Percentiles rank a stretch among this genome's conserved stretches.
Evolutionary conservation across 2,113 vertebrate species (phyloP).

Genomic region (Aphyosemion australe): DNA sequence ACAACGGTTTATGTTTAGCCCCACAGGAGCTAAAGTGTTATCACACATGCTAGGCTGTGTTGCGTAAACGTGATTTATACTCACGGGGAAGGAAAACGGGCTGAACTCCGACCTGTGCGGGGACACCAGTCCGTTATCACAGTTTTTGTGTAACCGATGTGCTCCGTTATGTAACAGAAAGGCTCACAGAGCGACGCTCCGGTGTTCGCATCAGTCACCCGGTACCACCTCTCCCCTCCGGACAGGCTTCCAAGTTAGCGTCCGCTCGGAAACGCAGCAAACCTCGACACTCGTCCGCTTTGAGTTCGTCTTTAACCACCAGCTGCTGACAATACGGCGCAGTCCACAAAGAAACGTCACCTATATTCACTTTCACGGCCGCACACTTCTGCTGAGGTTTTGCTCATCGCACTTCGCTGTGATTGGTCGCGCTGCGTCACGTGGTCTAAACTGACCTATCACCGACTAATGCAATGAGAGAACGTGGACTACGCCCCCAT

Average conservation of each 20-base stretch:
- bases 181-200: constrained; percentile 15
- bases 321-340: constrained; percentile 73
- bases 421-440: constrained; percentile 57
- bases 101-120: constrained; percentile 57
- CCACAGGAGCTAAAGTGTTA: background rate
- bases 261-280: background rate
- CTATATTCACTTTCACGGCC: constrained; percentile 23
- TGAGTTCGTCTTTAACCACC: constrained; percentile 48
- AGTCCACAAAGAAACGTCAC: constrained; percentile 63
- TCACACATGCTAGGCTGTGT: background rate
- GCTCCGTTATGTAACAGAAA: constrained; percentile 42
- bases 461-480: constrained; percentile 9
- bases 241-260: background rate
- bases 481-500: constrained; percentile 34
- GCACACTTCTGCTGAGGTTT: constrained; percentile 5
- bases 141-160: constrained; percentile 33
- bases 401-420: constrained; percentile 24
- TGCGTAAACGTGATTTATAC: constrained; percentile 19
- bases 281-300: constrained; percentile 37
- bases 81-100: constrained; percentile 57
- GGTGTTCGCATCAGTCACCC: constrained; percentile 14
- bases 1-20: constrained; percentile 1
- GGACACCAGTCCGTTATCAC: constrained; percentile 54
- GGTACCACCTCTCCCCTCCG: constrained; percentile 1
- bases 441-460: constrained; percentile 41